Conservation (phyloP, 1,140 invertebrate species). For the Drosophila leontia region DNA sequence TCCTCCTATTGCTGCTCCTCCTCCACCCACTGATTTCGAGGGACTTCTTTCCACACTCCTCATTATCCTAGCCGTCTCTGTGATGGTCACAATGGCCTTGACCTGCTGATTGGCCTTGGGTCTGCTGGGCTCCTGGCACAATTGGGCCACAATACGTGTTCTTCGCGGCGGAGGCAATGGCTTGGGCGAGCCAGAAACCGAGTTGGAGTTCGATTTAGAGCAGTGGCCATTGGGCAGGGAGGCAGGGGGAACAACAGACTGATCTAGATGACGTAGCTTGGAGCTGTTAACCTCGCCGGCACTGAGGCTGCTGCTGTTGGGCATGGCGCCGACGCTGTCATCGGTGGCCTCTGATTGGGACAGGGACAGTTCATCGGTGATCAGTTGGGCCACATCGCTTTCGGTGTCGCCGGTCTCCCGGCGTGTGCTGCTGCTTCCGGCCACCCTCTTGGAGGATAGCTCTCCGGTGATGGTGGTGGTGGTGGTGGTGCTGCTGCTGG, state of each 20-base stretch:
- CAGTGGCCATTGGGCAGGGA: constrained; percentile 73
- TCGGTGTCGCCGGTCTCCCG: constrained; percentile 82
- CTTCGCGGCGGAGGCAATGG: constrained; percentile 65
- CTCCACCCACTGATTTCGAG: constrained; percentile 4
- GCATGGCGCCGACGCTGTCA: constrained; percentile 74
- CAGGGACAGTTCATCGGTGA: constrained; percentile 79
- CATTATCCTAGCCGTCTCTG: constrained; percentile 69
- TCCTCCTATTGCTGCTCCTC: background rate
- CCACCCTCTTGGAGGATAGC: constrained; percentile 71
- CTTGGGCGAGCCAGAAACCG: constrained; percentile 36
- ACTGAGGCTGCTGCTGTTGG: constrained; percentile 72
- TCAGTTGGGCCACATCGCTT: constrained; percentile 81
- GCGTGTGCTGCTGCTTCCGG: constrained; percentile 75
- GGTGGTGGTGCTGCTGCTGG: constrained; percentile 60
- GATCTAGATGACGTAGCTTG: constrained; percentile 76
- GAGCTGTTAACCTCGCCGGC: constrained; percentile 36
- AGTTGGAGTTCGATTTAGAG: constrained; percentile 6
- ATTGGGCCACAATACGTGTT: constrained; percentile 59
- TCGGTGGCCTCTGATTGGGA: constrained; percentile 84
- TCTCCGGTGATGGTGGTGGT: constrained; percentile 65
- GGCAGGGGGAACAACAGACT: constrained; percentile 8
- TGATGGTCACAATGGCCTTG: constrained; percentile 67
- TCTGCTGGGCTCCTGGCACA: constrained; percentile 54
- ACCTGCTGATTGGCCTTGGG: constrained; percentile 60
- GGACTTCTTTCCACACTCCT: constrained; percentile 43